Evolutionary conservation across 2,113 vertebrate genomes (phyloP).

Genomic region (Ctenomys sociabilis): DNA sequence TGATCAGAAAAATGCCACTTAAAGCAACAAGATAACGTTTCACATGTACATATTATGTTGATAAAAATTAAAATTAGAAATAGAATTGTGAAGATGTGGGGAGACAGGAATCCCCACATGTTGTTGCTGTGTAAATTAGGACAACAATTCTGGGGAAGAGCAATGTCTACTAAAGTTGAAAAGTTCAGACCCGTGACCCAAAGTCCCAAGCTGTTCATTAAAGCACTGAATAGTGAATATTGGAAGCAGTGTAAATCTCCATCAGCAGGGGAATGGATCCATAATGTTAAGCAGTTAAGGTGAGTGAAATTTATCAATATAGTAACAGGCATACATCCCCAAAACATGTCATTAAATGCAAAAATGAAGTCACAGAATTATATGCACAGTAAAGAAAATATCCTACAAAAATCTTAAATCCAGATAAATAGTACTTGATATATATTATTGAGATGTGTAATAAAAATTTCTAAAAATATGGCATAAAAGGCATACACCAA

Average conservation of each 20-base stretch:
- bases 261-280: background rate
- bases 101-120: background rate
- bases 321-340: background rate
- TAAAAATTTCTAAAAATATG: background rate
- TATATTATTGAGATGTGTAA: background rate
- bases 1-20: background rate
- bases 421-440: background rate
- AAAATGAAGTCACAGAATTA: background rate
- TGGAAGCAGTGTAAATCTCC: background rate
- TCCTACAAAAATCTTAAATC: conserved; percentile 3
- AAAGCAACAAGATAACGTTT: background rate
- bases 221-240: background rate
- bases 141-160: background rate
- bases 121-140: background rate
- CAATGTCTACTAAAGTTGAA: conserved; percentile 12
- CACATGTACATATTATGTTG: background rate
- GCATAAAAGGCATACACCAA: background rate
- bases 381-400: background rate
- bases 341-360: background rate
- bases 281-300: background rate
- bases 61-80: conserved; percentile 17
- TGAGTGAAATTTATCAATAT: background rate
- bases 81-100: background rate
- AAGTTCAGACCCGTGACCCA: background rate
- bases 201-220: background rate